Conservation (phyloP, 2,113 vertebrate genomes). For the Pseudorectes ferrugineus region DNA sequence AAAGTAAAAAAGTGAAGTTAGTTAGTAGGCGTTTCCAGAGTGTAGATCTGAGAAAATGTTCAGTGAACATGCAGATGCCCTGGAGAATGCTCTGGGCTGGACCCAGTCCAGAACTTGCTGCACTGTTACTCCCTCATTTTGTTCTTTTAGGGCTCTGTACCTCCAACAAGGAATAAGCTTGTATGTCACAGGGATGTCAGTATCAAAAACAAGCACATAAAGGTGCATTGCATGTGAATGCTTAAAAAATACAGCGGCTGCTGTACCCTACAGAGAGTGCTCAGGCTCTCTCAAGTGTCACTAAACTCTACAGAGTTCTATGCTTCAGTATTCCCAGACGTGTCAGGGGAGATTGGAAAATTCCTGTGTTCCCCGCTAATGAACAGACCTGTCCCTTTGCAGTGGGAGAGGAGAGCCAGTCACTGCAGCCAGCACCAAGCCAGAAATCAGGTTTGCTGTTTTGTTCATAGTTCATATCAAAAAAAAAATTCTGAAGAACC, state of each 20-base stretch:
- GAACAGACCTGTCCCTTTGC: background rate
- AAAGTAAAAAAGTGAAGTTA: background rate
- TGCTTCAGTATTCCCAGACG: accelerated
- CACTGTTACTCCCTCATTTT: background rate
- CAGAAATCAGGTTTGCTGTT: background rate
- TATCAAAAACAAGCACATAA: background rate
- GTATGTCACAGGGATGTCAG: background rate
- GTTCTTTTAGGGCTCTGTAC: background rate
- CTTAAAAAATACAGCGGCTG: background rate
- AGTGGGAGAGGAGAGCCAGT: background rate
- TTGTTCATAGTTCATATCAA: background rate
- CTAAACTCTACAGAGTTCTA: background rate
- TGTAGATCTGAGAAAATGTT: background rate
- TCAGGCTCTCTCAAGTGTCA: background rate
- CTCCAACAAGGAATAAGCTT: background rate
- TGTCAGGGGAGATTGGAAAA: background rate
- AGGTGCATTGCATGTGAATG: background rate
- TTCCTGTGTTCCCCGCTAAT: background rate
- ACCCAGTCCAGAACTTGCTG: background rate
- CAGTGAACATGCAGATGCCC: background rate
- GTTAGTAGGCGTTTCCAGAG: background rate
- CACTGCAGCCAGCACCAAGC: background rate
- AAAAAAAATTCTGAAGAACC: background rate
- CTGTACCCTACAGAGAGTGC: no score
- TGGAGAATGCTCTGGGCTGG: background rate